These are phyloP conservation scores for Ondatra zibethicus DNA, from an alignment of 2,113 vertebrate genomes.

Conservation along the genomic window DNA sequence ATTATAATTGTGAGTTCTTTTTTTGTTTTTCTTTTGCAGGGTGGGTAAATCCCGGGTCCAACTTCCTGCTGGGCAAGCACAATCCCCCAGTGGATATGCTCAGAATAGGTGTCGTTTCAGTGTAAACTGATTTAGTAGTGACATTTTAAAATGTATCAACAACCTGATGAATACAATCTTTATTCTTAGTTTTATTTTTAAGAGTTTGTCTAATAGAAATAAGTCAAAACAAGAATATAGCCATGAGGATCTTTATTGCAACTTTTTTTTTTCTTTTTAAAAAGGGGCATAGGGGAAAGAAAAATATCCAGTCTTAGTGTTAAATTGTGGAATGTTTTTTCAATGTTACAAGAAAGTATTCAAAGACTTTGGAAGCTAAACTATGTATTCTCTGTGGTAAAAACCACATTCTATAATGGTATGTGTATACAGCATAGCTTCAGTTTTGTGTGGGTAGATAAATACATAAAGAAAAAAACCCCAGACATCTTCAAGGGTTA, in stretches of 20 bases:
- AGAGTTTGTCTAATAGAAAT: background rate
- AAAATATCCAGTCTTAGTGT: background rate
- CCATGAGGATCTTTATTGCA: background rate
- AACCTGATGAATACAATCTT: background rate
- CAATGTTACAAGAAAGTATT: background rate
- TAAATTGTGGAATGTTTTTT: conserved; percentile 1
- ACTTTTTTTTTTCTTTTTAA: background rate
- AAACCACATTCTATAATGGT: background rate
- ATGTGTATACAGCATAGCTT: background rate
- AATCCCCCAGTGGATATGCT: background rate
- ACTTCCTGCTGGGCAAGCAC: background rate
- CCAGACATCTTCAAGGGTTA: background rate
- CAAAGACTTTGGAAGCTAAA: conserved; percentile 37
- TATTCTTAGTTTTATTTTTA: background rate
- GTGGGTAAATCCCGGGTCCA: no score
- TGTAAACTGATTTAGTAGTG: background rate
- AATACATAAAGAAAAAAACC: background rate
- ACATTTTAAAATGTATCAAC: background rate
- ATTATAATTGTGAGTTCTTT: background rate
- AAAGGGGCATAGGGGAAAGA: background rate
- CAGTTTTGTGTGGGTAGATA: conserved; percentile 5
- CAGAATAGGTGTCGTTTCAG: background rate
- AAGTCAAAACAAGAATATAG: background rate
- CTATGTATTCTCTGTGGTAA: conserved; percentile 17
- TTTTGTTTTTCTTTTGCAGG: background rate